Conservation (phyloP, 2,888 invertebrate genomes). For the Homarus gammarus region DNA sequence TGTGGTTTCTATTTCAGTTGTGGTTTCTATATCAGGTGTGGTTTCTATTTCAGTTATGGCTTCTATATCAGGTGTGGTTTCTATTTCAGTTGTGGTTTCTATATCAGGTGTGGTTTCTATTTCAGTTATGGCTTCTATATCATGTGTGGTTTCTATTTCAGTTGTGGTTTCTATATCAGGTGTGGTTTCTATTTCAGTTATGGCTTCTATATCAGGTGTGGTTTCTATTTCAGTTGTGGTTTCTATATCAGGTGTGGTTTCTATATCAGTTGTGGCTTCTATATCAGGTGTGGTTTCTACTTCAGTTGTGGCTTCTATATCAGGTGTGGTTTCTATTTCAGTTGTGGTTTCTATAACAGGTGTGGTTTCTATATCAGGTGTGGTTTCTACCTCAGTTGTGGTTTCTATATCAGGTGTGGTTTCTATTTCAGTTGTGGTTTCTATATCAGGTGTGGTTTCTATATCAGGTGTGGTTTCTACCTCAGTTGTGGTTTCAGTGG, state of each 20-base stretch:
- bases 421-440: background rate
- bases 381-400: conserved; percentile 9
- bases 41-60: background rate
- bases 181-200: background rate
- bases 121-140: conserved; percentile 14
- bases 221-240: conserved; percentile 10
- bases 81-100: background rate
- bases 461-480: conserved; percentile 14
- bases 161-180: background rate
- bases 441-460: background rate
- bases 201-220: background rate
- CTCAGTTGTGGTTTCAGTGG: conserved; percentile 9
- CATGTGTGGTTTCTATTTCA: conserved; percentile 23
- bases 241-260: background rate
- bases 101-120: background rate
- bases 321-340: conserved; percentile 2
- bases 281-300: background rate
- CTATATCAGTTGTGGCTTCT: background rate
- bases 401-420: background rate
- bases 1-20: background rate
- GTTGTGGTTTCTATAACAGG: background rate
- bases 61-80: background rate
- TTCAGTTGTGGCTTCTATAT: background rate
- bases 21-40: conserved; percentile 9
- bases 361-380: background rate